phyloP scores from a whole-genome alignment of 2,113 vertebrate species.

The Theropithecus gelada region DNA sequence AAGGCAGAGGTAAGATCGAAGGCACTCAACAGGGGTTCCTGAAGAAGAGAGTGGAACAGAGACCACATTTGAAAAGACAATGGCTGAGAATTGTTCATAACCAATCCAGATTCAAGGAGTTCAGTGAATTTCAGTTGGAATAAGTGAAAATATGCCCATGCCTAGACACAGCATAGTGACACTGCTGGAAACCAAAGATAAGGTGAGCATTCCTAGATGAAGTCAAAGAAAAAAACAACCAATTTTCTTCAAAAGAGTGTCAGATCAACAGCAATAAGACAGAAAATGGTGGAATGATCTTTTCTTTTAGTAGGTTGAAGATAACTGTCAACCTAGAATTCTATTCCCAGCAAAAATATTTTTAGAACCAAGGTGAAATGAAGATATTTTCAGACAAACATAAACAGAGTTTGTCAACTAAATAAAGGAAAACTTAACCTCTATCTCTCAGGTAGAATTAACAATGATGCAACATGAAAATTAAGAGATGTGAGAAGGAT shows the following conservation, averaged over 20 bases:
- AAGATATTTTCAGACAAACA: slow-evolving; percentile 19
- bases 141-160: neutral
- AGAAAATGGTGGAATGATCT: neutral
- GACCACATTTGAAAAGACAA: neutral
- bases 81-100: neutral
- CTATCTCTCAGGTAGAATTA: neutral
- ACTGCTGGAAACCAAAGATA: neutral
- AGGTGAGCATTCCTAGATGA: neutral
- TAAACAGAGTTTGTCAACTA: neutral
- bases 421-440: neutral
- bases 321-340: neutral
- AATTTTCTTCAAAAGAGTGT: neutral
- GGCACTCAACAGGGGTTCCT: neutral
- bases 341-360: neutral
- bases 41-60: neutral
- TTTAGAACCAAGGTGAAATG: slow-evolving; percentile 4
- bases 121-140: neutral
- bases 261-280: neutral
- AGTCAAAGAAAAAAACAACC: neutral
- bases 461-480: neutral
- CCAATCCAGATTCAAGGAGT: neutral
- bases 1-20: neutral
- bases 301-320: neutral
- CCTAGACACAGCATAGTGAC: neutral
- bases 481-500: neutral